Conservation (phyloP, 2,797 vertebrate species). For the Sebastes kiyomatsui region DNA sequence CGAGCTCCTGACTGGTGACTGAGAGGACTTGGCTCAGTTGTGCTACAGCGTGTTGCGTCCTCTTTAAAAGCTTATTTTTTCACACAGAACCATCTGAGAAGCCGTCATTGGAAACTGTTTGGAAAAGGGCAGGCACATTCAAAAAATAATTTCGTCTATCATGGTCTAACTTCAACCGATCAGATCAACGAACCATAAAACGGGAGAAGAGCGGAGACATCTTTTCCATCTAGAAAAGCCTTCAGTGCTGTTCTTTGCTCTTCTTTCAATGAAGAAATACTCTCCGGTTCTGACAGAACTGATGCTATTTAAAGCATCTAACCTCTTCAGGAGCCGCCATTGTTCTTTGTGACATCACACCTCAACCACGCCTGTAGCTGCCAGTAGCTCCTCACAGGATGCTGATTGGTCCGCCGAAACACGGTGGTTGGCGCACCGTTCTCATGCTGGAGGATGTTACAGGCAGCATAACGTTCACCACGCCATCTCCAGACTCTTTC, state of each 20-base stretch:
- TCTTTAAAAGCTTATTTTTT: not conserved
- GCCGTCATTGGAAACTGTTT: not conserved
- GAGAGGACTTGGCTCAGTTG: not conserved
- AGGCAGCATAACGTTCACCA: no score
- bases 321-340: not conserved
- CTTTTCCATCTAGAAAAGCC: not conserved
- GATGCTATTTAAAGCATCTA: not conserved
- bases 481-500: no score
- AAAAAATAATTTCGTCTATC: not conserved
- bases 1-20: not conserved
- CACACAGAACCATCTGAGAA: not conserved
- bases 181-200: not conserved
- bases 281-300: no score
- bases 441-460: no score
- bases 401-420: not conserved
- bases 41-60: not conserved
- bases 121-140: not conserved
- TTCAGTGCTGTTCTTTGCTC: not conserved
- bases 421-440: no score
- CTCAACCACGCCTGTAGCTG: not conserved
- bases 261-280: not conserved
- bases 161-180: not conserved
- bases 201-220: not conserved
- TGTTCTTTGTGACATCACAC: not conserved
- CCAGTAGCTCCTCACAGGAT: not conserved